These are phyloP conservation scores for Drosophila neoperkinsi DNA, from an alignment of 2,888 invertebrate genomes.

Conservation along the genomic window DNA sequence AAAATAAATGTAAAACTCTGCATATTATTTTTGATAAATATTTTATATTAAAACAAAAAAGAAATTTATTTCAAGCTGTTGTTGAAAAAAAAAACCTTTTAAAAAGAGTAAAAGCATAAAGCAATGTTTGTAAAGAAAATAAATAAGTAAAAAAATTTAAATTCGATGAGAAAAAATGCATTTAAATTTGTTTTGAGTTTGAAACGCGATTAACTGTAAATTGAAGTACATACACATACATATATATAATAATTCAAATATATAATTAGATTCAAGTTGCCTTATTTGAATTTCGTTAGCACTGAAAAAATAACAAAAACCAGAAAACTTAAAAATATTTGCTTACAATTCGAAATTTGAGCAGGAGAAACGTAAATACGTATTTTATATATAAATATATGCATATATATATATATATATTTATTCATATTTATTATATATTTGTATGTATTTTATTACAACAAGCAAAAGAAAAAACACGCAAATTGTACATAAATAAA, in stretches of 20 bases:
- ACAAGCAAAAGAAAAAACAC: constrained; percentile 20
- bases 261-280: constrained; percentile 80
- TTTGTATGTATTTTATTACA: constrained; percentile 68
- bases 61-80: constrained; percentile 27
- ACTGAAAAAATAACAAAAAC: constrained; percentile 45
- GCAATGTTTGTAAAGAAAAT: constrained; percentile 29
- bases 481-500: constrained; percentile 38
- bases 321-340: constrained; percentile 33
- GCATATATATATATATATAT: constrained; percentile 33
- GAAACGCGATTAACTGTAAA: constrained; percentile 49
- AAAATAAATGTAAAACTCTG: constrained; percentile 37
- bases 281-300: constrained; percentile 81
- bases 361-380: constrained; percentile 45
- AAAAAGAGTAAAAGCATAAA: constrained; percentile 24
- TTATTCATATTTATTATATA: constrained; percentile 52
- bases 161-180: constrained; percentile 43
- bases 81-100: constrained; percentile 21
- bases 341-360: constrained; percentile 60
- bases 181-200: constrained; percentile 56
- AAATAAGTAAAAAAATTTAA: constrained; percentile 16
- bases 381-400: constrained; percentile 76
- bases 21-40: constrained; percentile 80
- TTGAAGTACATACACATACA: constrained; percentile 36
- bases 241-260: constrained; percentile 31
- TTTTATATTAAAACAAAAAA: constrained; percentile 57